These are phyloP conservation scores for Galbula dea DNA, from an alignment of 2,113 vertebrate species.

Conservation along the genomic window DNA sequence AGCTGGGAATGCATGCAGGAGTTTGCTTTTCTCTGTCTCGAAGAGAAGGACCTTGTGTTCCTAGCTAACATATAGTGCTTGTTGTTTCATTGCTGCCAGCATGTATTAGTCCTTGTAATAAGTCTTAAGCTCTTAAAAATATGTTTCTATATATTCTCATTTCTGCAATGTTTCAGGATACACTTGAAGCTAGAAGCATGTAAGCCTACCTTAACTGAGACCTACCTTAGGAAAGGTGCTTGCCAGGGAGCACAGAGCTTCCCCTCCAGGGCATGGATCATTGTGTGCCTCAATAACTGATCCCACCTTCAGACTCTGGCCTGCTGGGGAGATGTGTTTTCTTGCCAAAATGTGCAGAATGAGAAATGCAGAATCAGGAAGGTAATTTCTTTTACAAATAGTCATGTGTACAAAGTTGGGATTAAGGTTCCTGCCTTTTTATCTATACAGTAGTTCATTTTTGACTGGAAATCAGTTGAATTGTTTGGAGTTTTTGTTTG, in stretches of 20 bases:
- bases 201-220: not conserved
- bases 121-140: not conserved
- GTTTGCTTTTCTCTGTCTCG: not conserved
- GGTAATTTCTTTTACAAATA: not conserved
- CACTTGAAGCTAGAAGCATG: not conserved
- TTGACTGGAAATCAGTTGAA: not conserved
- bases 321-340: not conserved
- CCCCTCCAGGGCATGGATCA: not conserved
- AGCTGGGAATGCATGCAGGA: not conserved
- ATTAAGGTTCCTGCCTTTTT: not conserved
- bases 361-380: not conserved
- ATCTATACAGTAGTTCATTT: not conserved
- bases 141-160: not conserved
- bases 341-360: not conserved
- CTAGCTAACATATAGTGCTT: not conserved
- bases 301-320: rapidly evolving
- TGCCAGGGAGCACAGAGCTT: not conserved
- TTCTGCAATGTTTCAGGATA: not conserved
- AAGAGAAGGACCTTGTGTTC: not conserved
- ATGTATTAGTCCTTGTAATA: not conserved
- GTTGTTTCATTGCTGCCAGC: not conserved
- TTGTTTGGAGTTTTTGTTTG: no score
- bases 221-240: not conserved
- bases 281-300: rapidly evolving
- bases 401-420: not conserved